Base-by-base conservation (phyloP, 2,797 vertebrate species). In the Buceros bicornis region DNA sequence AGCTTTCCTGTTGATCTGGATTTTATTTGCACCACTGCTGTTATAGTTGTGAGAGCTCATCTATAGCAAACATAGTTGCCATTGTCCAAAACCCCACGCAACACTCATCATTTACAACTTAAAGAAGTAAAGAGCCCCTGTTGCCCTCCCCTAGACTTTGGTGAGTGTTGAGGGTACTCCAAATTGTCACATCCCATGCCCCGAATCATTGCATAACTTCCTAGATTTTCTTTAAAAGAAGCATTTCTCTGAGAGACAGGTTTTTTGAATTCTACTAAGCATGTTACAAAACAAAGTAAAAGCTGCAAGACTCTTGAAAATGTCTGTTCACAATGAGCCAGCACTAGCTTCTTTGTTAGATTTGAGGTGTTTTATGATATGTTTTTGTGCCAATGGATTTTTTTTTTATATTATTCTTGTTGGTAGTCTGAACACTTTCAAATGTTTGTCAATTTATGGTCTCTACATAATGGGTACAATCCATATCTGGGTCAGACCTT, bases 401-500 rank as follows among this genome's bases (percentile, higher is more conserved):
- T 80, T 28, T 26, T 10, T 74, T 47, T 53, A 61, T 82, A 81
- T 78, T 72, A 83, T 82, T 94, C 5, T 86, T 86, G 64, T 70
- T 86, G 56, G 42, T 45, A 78, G 66, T 19, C 67, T 45, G 86
- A 78, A 81, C 77, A 58, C 80, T 93, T 95, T 93, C 85, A 96
- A 91, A 91, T 93, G 60, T 93, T 95, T 94, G 87, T 94, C 89
- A 91, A 1, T 90, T 93, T 94, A 93, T 93, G 82, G 56, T 82
- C 62, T 90, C 73, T 93, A 82, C 70, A 93, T 93, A 96, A 96
- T 65, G 60, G 66, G 58, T 88, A 79, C 91, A 90, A 94, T 96
- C 83, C 62, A 90, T 95, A 86, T 77, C 87, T 96, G 83, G 85
- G 91, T 96, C 95, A 96, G 91, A 93, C 80, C 95, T 95, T 87